A percentile compares a stretch with the other conserved stretches of the same genome.
Conservation (phyloP, 1,140 invertebrate genomes). For the Meloidogyne floridensis region DNA sequence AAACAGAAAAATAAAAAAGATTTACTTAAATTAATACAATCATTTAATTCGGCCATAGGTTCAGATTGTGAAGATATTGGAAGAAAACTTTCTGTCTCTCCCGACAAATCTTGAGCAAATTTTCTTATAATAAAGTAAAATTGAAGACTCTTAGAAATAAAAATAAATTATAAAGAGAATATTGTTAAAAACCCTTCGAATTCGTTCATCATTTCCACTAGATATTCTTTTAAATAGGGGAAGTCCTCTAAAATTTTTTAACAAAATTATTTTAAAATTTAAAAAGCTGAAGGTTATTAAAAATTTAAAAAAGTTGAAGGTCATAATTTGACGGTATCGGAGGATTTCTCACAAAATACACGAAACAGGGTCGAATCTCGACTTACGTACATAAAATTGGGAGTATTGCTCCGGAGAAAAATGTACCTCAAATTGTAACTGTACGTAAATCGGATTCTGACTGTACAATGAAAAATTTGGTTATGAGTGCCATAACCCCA, state of each 20-base stretch:
- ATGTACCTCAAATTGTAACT: too few species aligned
- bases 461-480: too few species aligned
- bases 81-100: constrained; percentile 81
- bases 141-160: constrained; percentile 76
- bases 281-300: neutral
- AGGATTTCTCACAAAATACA: too few species aligned
- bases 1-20: constrained; percentile 33
- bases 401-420: too few species aligned
- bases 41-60: constrained; percentile 84
- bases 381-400: too few species aligned
- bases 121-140: constrained; percentile 89
- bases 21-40: constrained; percentile 89
- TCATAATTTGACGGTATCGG: too few species aligned
- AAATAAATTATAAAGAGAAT: constrained; percentile 14
- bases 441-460: too few species aligned
- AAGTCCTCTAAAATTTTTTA: constrained; percentile 76
- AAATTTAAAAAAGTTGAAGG: too few species aligned
- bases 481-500: too few species aligned
- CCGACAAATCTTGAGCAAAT: constrained; percentile 78
- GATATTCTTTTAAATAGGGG: constrained; percentile 89
- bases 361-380: too few species aligned
- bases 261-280: neutral
- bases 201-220: constrained; percentile 92
- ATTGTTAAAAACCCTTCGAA: constrained; percentile 72
- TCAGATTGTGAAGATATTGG: constrained; percentile 83